A percentile compares a stretch with the other conserved stretches of the same genome.
Evolutionary conservation across 2,797 vertebrate species (phyloP).

Genomic region (Otolemur crassicaudatus): DNA sequence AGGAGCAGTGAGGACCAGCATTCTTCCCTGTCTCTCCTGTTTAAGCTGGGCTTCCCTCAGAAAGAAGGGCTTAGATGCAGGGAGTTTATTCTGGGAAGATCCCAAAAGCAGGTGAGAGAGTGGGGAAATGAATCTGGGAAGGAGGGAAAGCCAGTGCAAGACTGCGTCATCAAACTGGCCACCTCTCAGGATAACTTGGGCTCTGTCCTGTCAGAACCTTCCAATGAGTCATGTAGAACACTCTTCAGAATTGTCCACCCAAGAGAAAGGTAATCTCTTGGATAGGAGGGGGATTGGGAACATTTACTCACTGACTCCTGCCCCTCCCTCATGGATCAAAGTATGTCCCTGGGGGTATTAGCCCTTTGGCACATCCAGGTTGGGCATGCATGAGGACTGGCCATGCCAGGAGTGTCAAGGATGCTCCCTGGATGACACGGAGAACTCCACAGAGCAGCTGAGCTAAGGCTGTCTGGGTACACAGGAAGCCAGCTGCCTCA

Average conservation of each 20-base stretch:
- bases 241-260: not conserved
- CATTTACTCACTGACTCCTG: not conserved
- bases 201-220: not conserved
- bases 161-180: rapidly evolving
- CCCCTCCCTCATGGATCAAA: not conserved
- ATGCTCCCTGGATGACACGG: not conserved
- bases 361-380: not conserved
- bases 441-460: not conserved
- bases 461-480: not conserved
- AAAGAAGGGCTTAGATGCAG: not conserved
- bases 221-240: not conserved
- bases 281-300: not conserved
- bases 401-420: not conserved
- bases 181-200: not conserved
- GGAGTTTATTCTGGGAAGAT: not conserved
- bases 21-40: not conserved
- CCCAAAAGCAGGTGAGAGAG: not conserved
- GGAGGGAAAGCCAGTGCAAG: not conserved
- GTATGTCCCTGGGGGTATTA: not conserved
- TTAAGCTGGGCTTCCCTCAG: not conserved
- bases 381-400: not conserved
- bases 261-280: not conserved
- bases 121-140: not conserved
- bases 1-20: not conserved
- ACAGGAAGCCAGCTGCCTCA: not conserved